phyloP scores from a whole-genome alignment of 2,113 vertebrate species.

The Thryonomys swinderianus region DNA sequence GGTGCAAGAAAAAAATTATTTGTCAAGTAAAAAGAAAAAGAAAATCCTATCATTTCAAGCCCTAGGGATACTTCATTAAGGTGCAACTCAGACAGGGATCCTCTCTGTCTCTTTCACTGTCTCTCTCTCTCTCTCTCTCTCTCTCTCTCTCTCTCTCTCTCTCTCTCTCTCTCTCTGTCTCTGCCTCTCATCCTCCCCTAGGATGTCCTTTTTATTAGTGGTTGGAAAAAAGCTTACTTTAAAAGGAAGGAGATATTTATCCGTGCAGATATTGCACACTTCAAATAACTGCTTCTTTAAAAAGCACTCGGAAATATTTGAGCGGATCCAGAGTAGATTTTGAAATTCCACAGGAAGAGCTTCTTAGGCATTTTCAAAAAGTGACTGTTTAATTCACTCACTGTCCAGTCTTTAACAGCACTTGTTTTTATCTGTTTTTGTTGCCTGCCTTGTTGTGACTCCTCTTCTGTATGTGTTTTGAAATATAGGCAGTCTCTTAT shows the following conservation, averaged over 20 bases:
- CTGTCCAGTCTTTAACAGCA: neutral
- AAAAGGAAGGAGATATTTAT: slow-evolving; percentile 67
- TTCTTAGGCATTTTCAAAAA: slow-evolving; percentile 19
- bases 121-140: neutral
- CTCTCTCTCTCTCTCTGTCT: neutral
- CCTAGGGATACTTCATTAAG: slow-evolving; percentile 71
- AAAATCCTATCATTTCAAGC: slow-evolving; percentile 74
- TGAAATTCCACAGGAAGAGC: slow-evolving; percentile 43
- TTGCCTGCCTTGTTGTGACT: slow-evolving; percentile 3
- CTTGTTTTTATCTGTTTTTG: slow-evolving; percentile 40
- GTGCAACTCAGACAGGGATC: slow-evolving; percentile 40
- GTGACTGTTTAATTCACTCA: neutral
- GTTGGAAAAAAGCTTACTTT: slow-evolving; percentile 50
- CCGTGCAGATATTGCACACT: slow-evolving; percentile 18
- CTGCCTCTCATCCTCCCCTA: neutral
- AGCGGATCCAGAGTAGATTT: slow-evolving; percentile 6
- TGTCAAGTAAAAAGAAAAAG: slow-evolving; percentile 51
- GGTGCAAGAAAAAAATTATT: slow-evolving; percentile 73
- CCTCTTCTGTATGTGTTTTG: slow-evolving; percentile 67
- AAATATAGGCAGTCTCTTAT: slow-evolving; percentile 81
- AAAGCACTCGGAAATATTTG: slow-evolving; percentile 53
- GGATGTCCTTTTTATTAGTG: slow-evolving; percentile 54
- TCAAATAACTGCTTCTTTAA: slow-evolving; percentile 59
- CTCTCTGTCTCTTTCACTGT: neutral
- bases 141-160: neutral